Conservation (phyloP, 2,888 invertebrate species). For the Blastobasis lacticolella region DNA sequence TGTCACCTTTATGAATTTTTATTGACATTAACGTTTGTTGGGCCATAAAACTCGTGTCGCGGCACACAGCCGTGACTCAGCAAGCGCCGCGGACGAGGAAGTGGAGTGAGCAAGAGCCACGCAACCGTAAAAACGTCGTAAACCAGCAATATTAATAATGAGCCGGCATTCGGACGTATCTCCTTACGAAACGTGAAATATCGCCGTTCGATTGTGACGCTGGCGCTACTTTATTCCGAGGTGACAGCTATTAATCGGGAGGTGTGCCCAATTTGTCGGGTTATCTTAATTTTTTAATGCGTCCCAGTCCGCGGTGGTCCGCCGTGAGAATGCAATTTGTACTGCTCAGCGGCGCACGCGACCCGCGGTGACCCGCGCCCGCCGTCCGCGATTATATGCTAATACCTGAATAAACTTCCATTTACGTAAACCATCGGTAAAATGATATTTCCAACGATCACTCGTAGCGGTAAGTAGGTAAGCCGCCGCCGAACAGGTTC, state of each 20-base stretch:
- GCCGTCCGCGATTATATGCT: conserved; percentile 48
- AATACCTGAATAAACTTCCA: conserved; percentile 41
- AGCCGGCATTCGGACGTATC: conserved; percentile 34
- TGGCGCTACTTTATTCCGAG: conserved; percentile 5
- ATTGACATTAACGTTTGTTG: conserved; percentile 22
- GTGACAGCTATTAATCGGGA: conserved; percentile 2
- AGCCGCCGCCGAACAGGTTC: neutral
- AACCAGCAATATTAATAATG: conserved; percentile 52
- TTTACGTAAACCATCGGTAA: conserved; percentile 29
- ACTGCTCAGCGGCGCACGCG: conserved; percentile 26
- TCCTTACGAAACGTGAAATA: conserved; percentile 29
- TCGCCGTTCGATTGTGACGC: conserved; percentile 20
- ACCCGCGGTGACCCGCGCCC: conserved; percentile 34
- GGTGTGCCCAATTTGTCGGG: conserved; percentile 8
- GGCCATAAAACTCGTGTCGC: conserved; percentile 29
- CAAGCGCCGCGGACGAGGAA: conserved; percentile 41
- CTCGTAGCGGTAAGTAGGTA: neutral
- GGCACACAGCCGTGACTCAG: conserved; percentile 34
- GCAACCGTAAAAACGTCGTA: conserved; percentile 40
- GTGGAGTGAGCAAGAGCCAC: conserved; percentile 28
- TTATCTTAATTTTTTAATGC: conserved; percentile 21
- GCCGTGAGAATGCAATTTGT: conserved; percentile 59
- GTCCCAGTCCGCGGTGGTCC: conserved; percentile 20
- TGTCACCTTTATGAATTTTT: conserved; percentile 20
- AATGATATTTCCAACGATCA: conserved; percentile 19